These are phyloP conservation scores for Pseudolaguvia tuberculata DNA, from an alignment of 2,113 vertebrate genomes.

Conservation along the genomic window DNA sequence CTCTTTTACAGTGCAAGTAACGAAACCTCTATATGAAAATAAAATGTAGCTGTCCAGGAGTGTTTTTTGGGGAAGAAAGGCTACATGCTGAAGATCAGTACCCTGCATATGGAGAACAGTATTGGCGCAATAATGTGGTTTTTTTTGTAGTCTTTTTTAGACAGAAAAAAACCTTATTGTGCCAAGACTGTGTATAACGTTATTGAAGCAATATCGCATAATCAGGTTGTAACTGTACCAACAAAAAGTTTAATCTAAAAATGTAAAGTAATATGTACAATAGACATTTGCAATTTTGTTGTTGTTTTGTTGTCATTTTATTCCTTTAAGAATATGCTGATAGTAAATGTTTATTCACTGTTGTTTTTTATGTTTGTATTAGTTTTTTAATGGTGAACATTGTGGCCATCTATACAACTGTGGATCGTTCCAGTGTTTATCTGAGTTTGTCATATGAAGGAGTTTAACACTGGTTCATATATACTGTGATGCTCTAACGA, in stretches of 20 bases:
- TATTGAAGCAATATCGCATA: neutral
- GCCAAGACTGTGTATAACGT: slow-evolving; percentile 18
- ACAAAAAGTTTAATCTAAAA: slow-evolving; percentile 32
- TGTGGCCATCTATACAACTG: slow-evolving; percentile 4
- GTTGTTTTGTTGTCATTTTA: slow-evolving; percentile 36
- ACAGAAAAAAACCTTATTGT: slow-evolving; percentile 34
- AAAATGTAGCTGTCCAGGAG: slow-evolving; percentile 4
- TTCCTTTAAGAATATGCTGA: slow-evolving; percentile 18
- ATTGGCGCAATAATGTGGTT: slow-evolving; percentile 41
- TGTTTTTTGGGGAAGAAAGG: neutral
- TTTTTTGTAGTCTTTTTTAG: slow-evolving; percentile 16
- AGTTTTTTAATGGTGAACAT: slow-evolving; percentile 17
- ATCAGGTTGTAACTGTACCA: neutral
- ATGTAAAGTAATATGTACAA: slow-evolving; percentile 62
- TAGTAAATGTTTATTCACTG: slow-evolving; percentile 31
- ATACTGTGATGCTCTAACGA: slow-evolving; percentile 15
- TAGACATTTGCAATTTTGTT: slow-evolving; percentile 19
- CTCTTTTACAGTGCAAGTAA: slow-evolving; percentile 78
- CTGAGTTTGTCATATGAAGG: slow-evolving; percentile 22
- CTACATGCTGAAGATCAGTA: neutral
- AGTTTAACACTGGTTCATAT: slow-evolving; percentile 9
- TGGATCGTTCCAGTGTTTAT: slow-evolving; percentile 12
- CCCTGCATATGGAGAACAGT: slow-evolving; percentile 39
- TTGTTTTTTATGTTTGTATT: slow-evolving; percentile 16
- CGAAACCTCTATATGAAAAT: slow-evolving; percentile 83